Base-by-base conservation (phyloP, 2,797 vertebrate species). In the Thaleichthys pacificus region DNA sequence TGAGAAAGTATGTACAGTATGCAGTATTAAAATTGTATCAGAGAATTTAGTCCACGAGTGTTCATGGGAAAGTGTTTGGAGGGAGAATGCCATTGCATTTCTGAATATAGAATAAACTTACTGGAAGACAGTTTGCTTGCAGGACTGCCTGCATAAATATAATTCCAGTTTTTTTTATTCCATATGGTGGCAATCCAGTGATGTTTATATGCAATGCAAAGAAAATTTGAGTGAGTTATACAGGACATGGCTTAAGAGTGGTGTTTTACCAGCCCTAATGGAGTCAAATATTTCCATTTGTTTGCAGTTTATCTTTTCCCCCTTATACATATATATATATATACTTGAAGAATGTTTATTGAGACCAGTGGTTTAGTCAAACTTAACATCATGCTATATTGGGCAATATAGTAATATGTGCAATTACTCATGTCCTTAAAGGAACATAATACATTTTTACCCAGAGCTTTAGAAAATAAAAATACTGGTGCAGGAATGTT, bases 291-390 rank as follows among this genome's bases (percentile, higher is more conserved):
- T 67, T 57, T 67, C 56, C 32, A 61, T 66, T 68, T 0, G 49
- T 68, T 32, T 51, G 24, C 9, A 56, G 35, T 5, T 32, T 19
- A 61, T 68, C 47, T 61, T 68, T 68, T 57, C 61, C 56, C 51
- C 54, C 63, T 77, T 76, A 75, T 14, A 47, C 9, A 47, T 42
- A 42, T 14, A 47, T 42, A 42, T 42, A 42, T 47, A 47, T 14
- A 47, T 3, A 47, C 82, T 86, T 84, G 78, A 84, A 85, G 69
- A 74, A 79, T 79, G 80, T 79, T 77, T 77, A 71, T 79, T 57
- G 73, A 68, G 74, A 65, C 62, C 26, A 67, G 66, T 71, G 47
- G 28, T 57, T 56, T 56, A 38, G 61, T 32, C 63, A 67, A 76
- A 78, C 79, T 74, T 78, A 35, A 35, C 15, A 64, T 30, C 17